These are phyloP conservation scores for Thecocarcelia acutangulata DNA, from an alignment of 2,888 invertebrate genomes.

Conservation along the genomic window DNA sequence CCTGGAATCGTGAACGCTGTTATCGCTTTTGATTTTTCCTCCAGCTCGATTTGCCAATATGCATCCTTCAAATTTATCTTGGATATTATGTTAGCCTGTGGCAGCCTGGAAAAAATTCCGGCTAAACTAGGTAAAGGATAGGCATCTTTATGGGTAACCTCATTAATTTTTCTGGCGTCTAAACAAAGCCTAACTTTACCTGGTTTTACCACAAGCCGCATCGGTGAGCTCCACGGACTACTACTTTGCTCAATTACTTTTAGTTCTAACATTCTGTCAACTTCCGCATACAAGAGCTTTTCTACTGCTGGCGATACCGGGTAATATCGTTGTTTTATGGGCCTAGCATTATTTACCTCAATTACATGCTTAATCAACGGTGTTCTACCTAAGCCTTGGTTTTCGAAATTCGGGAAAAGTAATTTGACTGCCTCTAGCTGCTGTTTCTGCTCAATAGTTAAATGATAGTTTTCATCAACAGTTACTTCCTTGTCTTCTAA, in stretches of 20 bases:
- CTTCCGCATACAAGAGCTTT: constrained; percentile 66
- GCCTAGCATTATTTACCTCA: neutral
- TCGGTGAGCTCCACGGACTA: constrained; percentile 49
- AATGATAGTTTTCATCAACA: neutral
- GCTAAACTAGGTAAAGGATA: constrained; percentile 10
- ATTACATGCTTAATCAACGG: neutral
- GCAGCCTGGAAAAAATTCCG: constrained; percentile 29
- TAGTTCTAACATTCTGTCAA: constrained; percentile 73
- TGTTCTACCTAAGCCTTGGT: constrained; percentile 1
- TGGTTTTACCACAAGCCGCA: constrained; percentile 43
- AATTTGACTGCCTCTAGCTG: constrained; percentile 1
- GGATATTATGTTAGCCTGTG: constrained; percentile 34
- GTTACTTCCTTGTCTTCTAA: too few relatives aligned
- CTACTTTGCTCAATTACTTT: constrained; percentile 59
- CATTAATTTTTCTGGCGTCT: constrained; percentile 34
- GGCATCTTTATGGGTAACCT: too few relatives aligned
- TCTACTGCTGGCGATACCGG: constrained; percentile 64
- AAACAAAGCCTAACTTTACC: constrained; percentile 26
- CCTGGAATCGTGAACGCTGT: neutral
- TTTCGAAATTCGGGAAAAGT: neutral
- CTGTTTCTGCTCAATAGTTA: neutral
- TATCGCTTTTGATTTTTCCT: too few relatives aligned
- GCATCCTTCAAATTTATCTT: too few relatives aligned
- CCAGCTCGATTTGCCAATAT: too few relatives aligned
- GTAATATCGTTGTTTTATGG: neutral